These are phyloP conservation scores for Dolomedes plantarius DNA, from an alignment of 2,888 invertebrate genomes.

Conservation along the genomic window DNA sequence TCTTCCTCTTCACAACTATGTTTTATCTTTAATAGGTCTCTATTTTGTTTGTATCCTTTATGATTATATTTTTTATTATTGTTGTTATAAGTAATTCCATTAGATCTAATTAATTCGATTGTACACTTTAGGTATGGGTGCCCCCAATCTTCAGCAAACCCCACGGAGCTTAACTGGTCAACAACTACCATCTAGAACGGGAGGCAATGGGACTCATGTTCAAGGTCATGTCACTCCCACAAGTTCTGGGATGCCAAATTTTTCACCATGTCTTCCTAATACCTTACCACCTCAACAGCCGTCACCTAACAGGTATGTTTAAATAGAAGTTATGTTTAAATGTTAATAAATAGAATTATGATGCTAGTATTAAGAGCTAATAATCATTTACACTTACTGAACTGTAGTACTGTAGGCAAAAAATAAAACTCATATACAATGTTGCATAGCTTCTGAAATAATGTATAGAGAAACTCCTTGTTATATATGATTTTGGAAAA, in stretches of 20 bases:
- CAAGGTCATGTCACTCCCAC: slow-evolving; percentile 87
- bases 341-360: too few species aligned
- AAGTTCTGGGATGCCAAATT: slow-evolving; percentile 79
- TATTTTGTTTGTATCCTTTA: not conserved
- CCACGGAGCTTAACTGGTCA: slow-evolving; percentile 87
- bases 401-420: too few species aligned
- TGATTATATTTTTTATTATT: not conserved
- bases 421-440: too few species aligned
- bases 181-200: slow-evolving; percentile 82
- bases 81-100: not conserved
- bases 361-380: too few species aligned
- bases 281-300: slow-evolving; percentile 77
- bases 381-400: too few species aligned
- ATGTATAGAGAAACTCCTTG: too few species aligned
- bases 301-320: slow-evolving; percentile 76
- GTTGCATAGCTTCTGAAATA: too few species aligned
- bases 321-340: not conserved
- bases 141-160: slow-evolving; percentile 92
- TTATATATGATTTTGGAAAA: too few species aligned
- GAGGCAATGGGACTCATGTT: slow-evolving; percentile 82
- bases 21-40: not conserved
- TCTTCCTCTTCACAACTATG: not conserved
- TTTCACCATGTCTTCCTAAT: slow-evolving; percentile 79
- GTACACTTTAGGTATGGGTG: slow-evolving; percentile 85
- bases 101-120: not conserved